Evolutionary conservation across 1,140 invertebrate genomes (phyloP).

Genomic region (Tetranychus urticae): DNA sequence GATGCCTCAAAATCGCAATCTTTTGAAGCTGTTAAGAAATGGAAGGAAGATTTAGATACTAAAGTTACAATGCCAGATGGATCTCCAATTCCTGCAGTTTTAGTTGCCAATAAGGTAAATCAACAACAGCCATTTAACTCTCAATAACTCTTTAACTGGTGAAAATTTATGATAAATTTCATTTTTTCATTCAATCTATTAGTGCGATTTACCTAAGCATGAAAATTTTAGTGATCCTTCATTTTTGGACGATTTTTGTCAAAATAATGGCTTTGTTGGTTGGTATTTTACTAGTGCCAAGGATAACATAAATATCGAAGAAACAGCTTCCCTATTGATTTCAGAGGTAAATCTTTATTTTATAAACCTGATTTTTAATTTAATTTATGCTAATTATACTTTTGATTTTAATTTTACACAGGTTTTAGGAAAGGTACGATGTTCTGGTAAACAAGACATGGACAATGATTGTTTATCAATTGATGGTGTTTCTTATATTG

Average conservation of each 20-base stretch:
- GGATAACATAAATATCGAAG: conserved; percentile 93
- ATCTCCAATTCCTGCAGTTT: conserved; percentile 5
- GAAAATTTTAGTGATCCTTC: conserved; percentile 51
- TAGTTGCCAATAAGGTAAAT: conserved; percentile 23
- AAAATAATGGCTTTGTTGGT: conserved; percentile 76
- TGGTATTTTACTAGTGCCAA: conserved; percentile 97
- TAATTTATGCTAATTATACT: too few relatives aligned
- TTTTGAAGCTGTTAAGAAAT: conserved; percentile 55
- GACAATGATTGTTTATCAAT: too few relatives aligned
- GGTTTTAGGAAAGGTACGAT: too few relatives aligned
- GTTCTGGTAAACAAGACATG: too few relatives aligned
- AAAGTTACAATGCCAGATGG: conserved; percentile 10
- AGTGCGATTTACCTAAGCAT: conserved; percentile 90
- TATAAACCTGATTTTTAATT: neutral
- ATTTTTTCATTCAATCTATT: conserved; percentile 5
- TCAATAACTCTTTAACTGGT: neutral
- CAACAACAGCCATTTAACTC: neutral
- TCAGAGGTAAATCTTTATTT: conserved; percentile 19
- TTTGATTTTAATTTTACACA: too few relatives aligned
- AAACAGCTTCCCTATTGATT: conserved; percentile 69
- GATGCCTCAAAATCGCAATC: conserved; percentile 77
- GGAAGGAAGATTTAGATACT: conserved; percentile 9
- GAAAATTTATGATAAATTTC: neutral
- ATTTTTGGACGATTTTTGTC: conserved; percentile 85
- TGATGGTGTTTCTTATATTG: too few relatives aligned